Evolutionary conservation across 2,797 vertebrate genomes (phyloP), one percentile per base, ranked within the genome.

Genomic region (Fistularia commersonii): DNA sequence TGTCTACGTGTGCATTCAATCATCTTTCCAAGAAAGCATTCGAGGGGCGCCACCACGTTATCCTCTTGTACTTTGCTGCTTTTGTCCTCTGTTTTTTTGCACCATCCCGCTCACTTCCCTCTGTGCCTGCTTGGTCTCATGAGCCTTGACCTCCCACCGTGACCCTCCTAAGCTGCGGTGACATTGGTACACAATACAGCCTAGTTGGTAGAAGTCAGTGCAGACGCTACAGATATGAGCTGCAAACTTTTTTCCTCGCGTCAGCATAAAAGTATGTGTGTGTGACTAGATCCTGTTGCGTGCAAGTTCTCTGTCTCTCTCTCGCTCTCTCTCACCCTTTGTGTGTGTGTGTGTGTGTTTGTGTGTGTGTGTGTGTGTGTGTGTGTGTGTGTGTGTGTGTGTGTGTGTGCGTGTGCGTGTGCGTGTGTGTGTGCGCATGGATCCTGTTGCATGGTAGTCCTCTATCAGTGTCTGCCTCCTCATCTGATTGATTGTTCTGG

Each of bases 401-500:
- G 45, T 47, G 43, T 50, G 46, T 46, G 45, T 45, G 45, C 14
- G 37, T 44, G 48, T 59, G 31, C 49, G 51, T 39, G 23, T 44
- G 45, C 55, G 47, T 52, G 54, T 56, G 40, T 40, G 46, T 50
- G 58, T 42, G 47, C 44, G 77, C 23, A 64, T 82, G 86, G 84
- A 90, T 91, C 89, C 83, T 81, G 87, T 90, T 90, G 88, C 88
- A 88, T 81, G 68, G 84, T 77, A 87, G 85, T 88, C 83, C 82
- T 88, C 83, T 80, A 77, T 90, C 87, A 84, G 84, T 87, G 87
- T 87, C 87, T 88, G 85, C 77, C 79, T 82, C 85, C 81, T 81
- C 82, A 88, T 89, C 79, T 83, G 85, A 91, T 91, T 91, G 88
- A 90, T 91, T 89, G 84, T 86, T 89, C 86, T 77, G 80, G 86